phyloP scores from a whole-genome alignment of 2,113 vertebrate species.

The Bufo gargarizans region DNA sequence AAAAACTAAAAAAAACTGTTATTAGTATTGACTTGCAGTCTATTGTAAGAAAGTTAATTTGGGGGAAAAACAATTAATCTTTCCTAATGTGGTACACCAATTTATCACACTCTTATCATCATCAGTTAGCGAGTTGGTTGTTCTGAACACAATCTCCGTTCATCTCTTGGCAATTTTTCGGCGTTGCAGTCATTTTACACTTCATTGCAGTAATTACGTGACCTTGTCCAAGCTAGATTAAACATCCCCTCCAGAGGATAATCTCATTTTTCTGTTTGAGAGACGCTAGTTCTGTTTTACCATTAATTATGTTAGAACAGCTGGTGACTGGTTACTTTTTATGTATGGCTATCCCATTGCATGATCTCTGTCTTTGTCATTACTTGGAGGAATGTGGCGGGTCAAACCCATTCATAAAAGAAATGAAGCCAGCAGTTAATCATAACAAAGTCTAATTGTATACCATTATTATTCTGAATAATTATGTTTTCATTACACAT shows the following conservation, averaged over 20 bases:
- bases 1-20: not conserved
- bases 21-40: slow-evolving; percentile 31
- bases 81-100: slow-evolving; percentile 52
- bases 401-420: slow-evolving; percentile 62
- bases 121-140: slow-evolving; percentile 39
- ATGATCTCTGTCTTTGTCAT: slow-evolving; percentile 61
- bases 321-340: slow-evolving; percentile 66
- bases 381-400: slow-evolving; percentile 62
- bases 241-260: slow-evolving; percentile 61
- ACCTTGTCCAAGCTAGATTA: slow-evolving; percentile 62
- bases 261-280: slow-evolving; percentile 62
- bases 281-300: slow-evolving; percentile 54
- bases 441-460: slow-evolving; percentile 58
- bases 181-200: slow-evolving; percentile 57
- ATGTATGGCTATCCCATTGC: slow-evolving; percentile 62
- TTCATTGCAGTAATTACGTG: slow-evolving; percentile 56
- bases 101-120: slow-evolving; percentile 54
- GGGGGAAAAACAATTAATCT: slow-evolving; percentile 54
- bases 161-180: slow-evolving; percentile 54
- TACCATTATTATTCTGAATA: slow-evolving; percentile 60
- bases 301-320: slow-evolving; percentile 64
- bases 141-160: not conserved
- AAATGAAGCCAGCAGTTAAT: slow-evolving; percentile 63
- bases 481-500: slow-evolving; percentile 47
- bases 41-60: slow-evolving; percentile 30